These are phyloP conservation scores for Calameuta idolon DNA, from an alignment of 2,888 invertebrate species.

Conservation along the genomic window DNA sequence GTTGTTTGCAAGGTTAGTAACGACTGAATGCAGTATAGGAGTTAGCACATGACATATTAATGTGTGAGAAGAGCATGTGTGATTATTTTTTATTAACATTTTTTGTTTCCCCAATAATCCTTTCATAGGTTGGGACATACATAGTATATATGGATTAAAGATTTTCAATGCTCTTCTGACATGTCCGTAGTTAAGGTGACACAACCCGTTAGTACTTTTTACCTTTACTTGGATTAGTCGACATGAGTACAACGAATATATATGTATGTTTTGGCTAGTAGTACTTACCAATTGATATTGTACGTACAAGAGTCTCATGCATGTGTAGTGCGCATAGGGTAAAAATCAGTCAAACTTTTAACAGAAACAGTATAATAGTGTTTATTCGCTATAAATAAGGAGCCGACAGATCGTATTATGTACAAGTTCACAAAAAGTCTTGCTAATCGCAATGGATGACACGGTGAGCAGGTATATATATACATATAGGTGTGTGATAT, in stretches of 20 bases:
- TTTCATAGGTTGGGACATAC: neutral
- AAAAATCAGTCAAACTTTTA: slow-evolving; percentile 14
- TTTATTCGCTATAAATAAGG: slow-evolving; percentile 11
- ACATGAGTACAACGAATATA: slow-evolving; percentile 14
- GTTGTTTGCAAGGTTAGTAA: neutral
- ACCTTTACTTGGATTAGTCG: slow-evolving; percentile 6
- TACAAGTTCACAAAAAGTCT: slow-evolving; percentile 29
- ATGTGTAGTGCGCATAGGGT: slow-evolving; percentile 35
- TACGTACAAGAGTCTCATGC: slow-evolving; percentile 38
- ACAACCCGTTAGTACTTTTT: slow-evolving; percentile 5
- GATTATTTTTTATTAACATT: neutral
- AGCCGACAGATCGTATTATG: slow-evolving; percentile 24
- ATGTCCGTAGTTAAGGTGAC: neutral
- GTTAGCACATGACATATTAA: neutral
- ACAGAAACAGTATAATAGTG: slow-evolving; percentile 4
- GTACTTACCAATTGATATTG: slow-evolving; percentile 41
- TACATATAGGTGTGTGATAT: neutral
- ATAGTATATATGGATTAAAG: neutral
- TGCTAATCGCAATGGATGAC: neutral
- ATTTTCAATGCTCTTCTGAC: slow-evolving; percentile 3
- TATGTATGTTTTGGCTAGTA: slow-evolving; percentile 28
- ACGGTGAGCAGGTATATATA: neutral
- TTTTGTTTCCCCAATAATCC: neutral
- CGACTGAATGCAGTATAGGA: neutral
- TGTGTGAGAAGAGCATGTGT: neutral